phyloP scores from a whole-genome alignment of 2,113 vertebrate species.

The Bubo scandiacus region DNA sequence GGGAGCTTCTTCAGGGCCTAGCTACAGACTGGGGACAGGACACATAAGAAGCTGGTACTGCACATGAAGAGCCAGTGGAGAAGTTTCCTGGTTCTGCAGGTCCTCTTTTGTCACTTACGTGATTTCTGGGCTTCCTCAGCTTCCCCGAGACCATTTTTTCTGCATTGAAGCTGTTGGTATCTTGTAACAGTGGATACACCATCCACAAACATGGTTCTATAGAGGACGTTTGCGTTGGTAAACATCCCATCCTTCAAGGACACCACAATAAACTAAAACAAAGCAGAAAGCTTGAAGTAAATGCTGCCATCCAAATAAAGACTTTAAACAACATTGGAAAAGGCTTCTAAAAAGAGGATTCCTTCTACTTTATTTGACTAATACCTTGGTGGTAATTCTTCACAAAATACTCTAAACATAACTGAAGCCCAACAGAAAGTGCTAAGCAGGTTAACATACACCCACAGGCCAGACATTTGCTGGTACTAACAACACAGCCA shows the following conservation, averaged over 20 bases:
- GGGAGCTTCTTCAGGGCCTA: background rate
- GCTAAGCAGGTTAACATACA: accelerated
- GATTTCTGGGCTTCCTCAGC: background rate
- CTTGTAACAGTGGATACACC: slow-evolving; percentile 89
- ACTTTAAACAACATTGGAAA: background rate
- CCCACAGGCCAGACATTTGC: background rate
- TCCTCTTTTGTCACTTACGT: background rate
- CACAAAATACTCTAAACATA: accelerated
- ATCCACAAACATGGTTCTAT: slow-evolving; percentile 92
- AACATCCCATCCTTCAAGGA: slow-evolving; percentile 99
- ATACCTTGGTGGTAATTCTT: background rate
- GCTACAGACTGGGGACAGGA: too few relatives aligned
- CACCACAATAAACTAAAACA: slow-evolving; percentile 92
- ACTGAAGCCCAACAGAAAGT: background rate
- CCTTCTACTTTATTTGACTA: background rate
- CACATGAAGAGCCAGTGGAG: accelerated
- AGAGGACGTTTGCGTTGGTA: slow-evolving; percentile 94
- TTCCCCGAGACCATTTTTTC: accelerated
- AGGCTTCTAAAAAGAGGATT: background rate
- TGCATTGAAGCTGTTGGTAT: slow-evolving; percentile 72
- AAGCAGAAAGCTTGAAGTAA: background rate
- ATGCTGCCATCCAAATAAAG: background rate
- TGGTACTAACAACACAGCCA: too few relatives aligned
- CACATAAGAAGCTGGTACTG: accelerated
- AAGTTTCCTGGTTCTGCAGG: background rate